Evolutionary conservation across 2,888 invertebrate species (phyloP).

Genomic region (Tromatobia lineatoria): DNA sequence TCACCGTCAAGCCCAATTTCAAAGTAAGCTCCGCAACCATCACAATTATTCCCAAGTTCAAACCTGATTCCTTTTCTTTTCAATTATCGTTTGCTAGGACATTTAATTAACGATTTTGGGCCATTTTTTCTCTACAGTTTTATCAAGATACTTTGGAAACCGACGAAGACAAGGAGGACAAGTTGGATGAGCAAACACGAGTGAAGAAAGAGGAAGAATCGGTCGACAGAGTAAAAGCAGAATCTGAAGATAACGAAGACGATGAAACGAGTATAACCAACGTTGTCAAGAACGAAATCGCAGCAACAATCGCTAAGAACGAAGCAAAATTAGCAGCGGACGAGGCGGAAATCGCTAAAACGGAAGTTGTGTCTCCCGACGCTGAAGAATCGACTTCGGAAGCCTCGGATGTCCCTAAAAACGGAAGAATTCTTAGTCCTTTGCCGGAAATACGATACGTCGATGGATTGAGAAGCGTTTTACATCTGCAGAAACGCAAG

Average conservation of each 20-base stretch:
- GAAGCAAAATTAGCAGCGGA: conserved; percentile 71
- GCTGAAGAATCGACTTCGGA: conserved; percentile 69
- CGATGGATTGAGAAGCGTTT: conserved; percentile 91
- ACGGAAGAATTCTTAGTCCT: conserved; percentile 65
- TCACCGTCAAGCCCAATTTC: conserved; percentile 85
- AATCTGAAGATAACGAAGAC: conserved; percentile 80
- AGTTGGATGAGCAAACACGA: conserved; percentile 67
- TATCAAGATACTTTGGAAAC: conserved; percentile 96
- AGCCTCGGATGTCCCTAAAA: conserved; percentile 72
- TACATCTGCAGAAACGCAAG: conserved; percentile 91
- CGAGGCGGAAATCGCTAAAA: conserved; percentile 78
- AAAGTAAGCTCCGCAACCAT: conserved; percentile 80
- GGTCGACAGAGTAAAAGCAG: conserved; percentile 76
- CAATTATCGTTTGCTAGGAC: neutral
- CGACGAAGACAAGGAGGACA: conserved; percentile 88
- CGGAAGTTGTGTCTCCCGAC: conserved; percentile 77
- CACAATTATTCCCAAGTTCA: neutral
- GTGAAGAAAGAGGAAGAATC: conserved; percentile 75
- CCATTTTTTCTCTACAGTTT: conserved; percentile 87
- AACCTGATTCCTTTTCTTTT: conserved; percentile 9
- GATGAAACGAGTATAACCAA: conserved; percentile 76
- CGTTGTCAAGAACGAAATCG: conserved; percentile 62
- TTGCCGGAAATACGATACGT: conserved; percentile 80
- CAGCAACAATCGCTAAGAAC: conserved; percentile 52
- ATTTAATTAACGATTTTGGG: neutral